These are phyloP conservation scores for Pitta sordida DNA, from an alignment of 2,113 vertebrate genomes.

Conservation along the genomic window DNA sequence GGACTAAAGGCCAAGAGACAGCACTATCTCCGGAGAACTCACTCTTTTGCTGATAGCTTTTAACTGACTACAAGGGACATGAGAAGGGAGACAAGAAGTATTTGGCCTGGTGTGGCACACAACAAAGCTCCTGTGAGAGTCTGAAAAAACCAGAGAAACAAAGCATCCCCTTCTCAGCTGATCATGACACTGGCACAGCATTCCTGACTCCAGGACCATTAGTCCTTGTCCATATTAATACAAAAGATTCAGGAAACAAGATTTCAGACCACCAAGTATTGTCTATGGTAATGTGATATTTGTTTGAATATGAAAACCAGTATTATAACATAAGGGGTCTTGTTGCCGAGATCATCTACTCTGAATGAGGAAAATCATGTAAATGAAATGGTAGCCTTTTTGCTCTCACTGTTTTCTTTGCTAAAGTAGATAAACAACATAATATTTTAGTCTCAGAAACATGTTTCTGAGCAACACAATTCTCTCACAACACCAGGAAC, in stretches of 20 bases:
- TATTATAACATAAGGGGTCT: neutral
- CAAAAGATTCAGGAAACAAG: neutral
- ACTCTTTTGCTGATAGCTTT: neutral
- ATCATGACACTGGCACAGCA: neutral
- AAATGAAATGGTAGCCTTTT: neutral
- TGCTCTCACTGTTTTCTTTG: neutral
- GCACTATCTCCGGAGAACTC: neutral
- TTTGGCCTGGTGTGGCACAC: neutral
- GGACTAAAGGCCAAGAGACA: neutral
- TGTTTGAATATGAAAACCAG: neutral
- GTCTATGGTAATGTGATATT: neutral
- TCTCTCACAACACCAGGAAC: neutral
- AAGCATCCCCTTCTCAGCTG: neutral
- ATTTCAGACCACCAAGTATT: slow-evolving; percentile 38
- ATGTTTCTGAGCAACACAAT: neutral
- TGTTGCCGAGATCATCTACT: neutral
- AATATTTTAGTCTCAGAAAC: neutral
- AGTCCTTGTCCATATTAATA: neutral
- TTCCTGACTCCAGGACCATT: neutral
- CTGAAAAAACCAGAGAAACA: neutral
- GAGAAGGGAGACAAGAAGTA: neutral
- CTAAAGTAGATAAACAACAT: slow-evolving; percentile 10
- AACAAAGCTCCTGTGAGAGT: neutral
- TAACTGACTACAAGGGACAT: neutral
- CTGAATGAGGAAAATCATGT: neutral